Evolutionary conservation across 2,113 vertebrate genomes (phyloP).

Genomic region (Oncorhynchus nerka): DNA sequence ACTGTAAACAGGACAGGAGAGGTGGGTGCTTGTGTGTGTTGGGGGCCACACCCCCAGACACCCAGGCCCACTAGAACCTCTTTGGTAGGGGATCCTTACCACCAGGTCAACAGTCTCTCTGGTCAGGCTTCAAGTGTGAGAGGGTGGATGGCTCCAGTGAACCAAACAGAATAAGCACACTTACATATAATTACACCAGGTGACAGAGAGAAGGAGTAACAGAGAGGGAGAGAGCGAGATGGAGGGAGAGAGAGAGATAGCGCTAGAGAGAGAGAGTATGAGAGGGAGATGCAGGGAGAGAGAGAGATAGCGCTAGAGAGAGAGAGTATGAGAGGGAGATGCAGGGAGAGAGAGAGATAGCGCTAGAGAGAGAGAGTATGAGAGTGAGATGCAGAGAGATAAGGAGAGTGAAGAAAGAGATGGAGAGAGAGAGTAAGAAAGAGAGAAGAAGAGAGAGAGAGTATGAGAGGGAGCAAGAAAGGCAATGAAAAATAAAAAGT

Average conservation of each 20-base stretch:
- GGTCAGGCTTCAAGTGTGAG: constrained; percentile 30
- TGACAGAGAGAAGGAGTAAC: neutral
- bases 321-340: neutral
- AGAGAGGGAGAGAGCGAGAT: neutral
- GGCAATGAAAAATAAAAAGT: neutral
- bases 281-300: neutral
- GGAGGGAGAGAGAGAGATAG: neutral
- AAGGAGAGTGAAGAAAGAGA: neutral
- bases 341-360: neutral
- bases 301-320: neutral
- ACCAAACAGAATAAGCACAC: constrained; percentile 38
- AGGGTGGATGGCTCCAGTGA: constrained; percentile 36
- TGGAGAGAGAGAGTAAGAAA: neutral
- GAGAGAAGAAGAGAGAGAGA: constrained; percentile 3
- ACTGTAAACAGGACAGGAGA: constrained; percentile 53
- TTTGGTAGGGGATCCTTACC: constrained; percentile 20
- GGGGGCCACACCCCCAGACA: constrained; percentile 29
- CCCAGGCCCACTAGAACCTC: neutral
- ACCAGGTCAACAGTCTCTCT: constrained; percentile 34
- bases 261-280: neutral
- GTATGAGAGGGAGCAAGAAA: neutral
- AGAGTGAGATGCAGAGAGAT: neutral
- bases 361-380: neutral
- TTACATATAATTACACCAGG: constrained; percentile 31
- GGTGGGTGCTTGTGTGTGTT: constrained; percentile 28